These are phyloP conservation scores for Aurelia sp. DNA, from an alignment of 30 jellyfish, hydroid and myxozoan genomes.

Conservation along the genomic window DNA sequence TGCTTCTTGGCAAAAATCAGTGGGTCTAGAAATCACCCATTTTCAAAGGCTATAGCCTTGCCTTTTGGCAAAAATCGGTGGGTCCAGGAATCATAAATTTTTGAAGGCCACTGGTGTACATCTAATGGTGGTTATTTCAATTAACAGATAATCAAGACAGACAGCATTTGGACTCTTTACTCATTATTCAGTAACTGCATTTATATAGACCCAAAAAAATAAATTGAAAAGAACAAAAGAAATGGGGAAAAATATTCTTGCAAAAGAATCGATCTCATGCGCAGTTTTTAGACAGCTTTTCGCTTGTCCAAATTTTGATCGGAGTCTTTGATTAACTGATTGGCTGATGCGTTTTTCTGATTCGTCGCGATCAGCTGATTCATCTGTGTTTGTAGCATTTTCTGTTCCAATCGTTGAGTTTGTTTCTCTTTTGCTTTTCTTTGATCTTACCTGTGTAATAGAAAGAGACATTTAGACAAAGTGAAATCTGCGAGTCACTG, in stretches of 20 bases:
- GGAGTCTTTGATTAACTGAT: neutral
- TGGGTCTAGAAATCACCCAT: too few species aligned
- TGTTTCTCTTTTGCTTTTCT: neutral
- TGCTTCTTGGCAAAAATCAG: too few species aligned
- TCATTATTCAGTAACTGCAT: neutral
- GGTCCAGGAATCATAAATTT: too few species aligned
- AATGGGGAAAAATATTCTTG: constrained; percentile 62
- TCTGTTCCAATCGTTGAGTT: neutral
- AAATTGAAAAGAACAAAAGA: constrained; percentile 57
- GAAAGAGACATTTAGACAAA: neutral
- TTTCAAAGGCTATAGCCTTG: too few species aligned
- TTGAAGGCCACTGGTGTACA: too few species aligned
- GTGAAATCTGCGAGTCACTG: neutral
- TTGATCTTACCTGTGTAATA: too few species aligned
- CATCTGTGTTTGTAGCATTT: neutral
- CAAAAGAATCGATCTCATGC: constrained; percentile 46
- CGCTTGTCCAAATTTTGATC: neutral
- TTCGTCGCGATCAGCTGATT: neutral
- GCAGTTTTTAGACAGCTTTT: constrained; percentile 15
- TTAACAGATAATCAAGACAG: too few species aligned
- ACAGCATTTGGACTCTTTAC: neutral
- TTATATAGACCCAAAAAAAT: constrained; percentile 47
- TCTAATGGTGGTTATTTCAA: too few species aligned
- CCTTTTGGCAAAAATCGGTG: too few species aligned
- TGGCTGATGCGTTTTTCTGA: neutral